Percentiles rank a stretch among this genome's conserved stretches.
phyloP scores from a whole-genome alignment of 2,113 vertebrate genomes.

The Cercocebus atys region DNA sequence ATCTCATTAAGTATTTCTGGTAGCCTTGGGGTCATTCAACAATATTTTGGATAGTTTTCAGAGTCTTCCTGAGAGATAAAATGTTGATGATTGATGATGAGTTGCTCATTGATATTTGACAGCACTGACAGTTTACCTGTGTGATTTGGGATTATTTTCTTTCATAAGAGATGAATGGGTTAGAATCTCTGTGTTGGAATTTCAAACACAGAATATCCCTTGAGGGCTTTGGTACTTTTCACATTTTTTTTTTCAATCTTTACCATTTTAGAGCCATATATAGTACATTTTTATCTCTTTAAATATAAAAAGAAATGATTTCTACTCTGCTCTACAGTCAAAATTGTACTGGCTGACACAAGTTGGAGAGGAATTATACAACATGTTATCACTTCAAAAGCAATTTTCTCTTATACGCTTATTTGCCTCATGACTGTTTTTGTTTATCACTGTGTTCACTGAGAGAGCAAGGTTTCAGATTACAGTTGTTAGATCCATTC shows the following conservation, averaged over 20 bases:
- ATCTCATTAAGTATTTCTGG: slow-evolving; percentile 62
- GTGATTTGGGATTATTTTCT: slow-evolving; percentile 73
- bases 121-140: slow-evolving; percentile 56
- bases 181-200: slow-evolving; percentile 53
- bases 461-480: background rate
- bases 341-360: slow-evolving; percentile 37
- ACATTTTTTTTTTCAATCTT: slow-evolving; percentile 4
- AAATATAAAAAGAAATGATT: background rate
- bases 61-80: slow-evolving; percentile 52
- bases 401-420: background rate
- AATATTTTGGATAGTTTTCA: slow-evolving; percentile 64
- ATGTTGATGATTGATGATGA: slow-evolving; percentile 58
- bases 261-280: background rate
- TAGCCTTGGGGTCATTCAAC: slow-evolving; percentile 50
- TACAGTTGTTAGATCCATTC: background rate
- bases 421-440: background rate
- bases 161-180: slow-evolving; percentile 34
- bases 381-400: background rate
- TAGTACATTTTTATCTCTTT: background rate
- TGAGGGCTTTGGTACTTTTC: background rate
- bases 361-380: background rate
- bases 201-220: slow-evolving; percentile 45
- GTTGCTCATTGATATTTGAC: slow-evolving; percentile 70
- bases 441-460: background rate
- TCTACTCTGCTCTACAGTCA: background rate